Percentiles rank a stretch among this genome's conserved stretches.
Evolutionary conservation across 2,113 vertebrate genomes (phyloP).

Genomic region (Fukomys damarensis): DNA sequence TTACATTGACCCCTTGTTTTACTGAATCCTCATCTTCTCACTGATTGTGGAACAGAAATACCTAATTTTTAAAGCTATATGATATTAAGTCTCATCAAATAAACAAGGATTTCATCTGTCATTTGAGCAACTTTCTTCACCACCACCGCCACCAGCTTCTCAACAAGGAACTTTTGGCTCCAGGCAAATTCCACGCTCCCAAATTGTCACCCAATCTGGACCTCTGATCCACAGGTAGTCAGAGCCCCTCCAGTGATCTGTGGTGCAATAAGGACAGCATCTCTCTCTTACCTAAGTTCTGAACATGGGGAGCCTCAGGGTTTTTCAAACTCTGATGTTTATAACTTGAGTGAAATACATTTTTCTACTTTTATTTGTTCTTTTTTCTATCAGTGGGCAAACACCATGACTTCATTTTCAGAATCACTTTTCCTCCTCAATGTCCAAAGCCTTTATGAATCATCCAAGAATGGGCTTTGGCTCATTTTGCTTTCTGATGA

Average conservation of each 20-base stretch:
- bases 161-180: background rate
- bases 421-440: background rate
- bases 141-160: background rate
- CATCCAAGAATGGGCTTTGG: slow-evolving; percentile 4
- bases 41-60: background rate
- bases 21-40: background rate
- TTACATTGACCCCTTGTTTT: background rate
- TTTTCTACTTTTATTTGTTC: background rate
- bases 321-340: background rate
- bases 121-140: background rate
- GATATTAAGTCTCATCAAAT: background rate
- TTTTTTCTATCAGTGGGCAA: background rate
- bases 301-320: background rate
- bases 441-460: background rate
- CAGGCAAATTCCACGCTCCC: background rate
- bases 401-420: background rate
- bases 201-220: background rate
- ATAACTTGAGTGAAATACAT: background rate
- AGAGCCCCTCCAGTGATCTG: background rate
- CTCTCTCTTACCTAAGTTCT: background rate
- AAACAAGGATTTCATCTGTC: background rate
- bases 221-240: too few species aligned
- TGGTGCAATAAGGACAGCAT: too few species aligned
- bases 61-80: background rate
- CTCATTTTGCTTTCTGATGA: background rate